Evolutionary conservation across 2,797 vertebrate species (phyloP).

Genomic region (Mastacembelus armatus): DNA sequence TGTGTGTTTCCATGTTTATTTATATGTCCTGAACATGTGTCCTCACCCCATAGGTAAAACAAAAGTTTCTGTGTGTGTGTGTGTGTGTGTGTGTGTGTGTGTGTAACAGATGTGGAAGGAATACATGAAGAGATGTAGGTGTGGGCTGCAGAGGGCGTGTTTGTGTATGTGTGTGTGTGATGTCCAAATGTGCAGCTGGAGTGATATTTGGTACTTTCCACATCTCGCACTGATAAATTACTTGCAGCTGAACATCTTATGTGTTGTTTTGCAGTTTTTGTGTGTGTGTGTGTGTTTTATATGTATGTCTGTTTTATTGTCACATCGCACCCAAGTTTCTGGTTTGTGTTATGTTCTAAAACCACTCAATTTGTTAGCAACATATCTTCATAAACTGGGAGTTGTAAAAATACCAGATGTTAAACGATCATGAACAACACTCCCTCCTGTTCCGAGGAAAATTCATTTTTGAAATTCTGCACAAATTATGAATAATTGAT

Average conservation of each 20-base stretch:
- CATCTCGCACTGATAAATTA: slow-evolving; percentile 66
- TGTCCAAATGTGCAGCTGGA: slow-evolving; percentile 66
- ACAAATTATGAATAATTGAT: slow-evolving; percentile 47
- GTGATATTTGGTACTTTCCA: slow-evolving; percentile 81
- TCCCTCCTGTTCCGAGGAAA: slow-evolving; percentile 21
- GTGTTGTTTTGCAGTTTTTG: slow-evolving; percentile 45
- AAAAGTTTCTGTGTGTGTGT: slow-evolving; percentile 13
- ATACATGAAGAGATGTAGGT: slow-evolving; percentile 29
- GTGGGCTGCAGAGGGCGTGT: slow-evolving; percentile 34
- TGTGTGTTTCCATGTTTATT: slow-evolving; percentile 27
- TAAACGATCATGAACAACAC: slow-evolving; percentile 33
- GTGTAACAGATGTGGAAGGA: neutral
- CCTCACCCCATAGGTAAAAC: slow-evolving; percentile 25
- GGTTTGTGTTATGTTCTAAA: slow-evolving; percentile 67
- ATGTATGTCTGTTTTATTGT: slow-evolving; percentile 64
- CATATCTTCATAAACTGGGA: slow-evolving; percentile 65
- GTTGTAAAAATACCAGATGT: slow-evolving; percentile 67
- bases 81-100: slow-evolving; percentile 3
- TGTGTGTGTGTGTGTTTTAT: slow-evolving; percentile 27
- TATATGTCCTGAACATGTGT: slow-evolving; percentile 35
- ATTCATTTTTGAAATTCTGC: slow-evolving; percentile 5
- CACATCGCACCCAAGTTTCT: slow-evolving; percentile 70
- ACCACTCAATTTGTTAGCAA: slow-evolving; percentile 70
- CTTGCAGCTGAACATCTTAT: slow-evolving; percentile 70
- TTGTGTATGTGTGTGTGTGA: slow-evolving; percentile 27